Base-by-base conservation (phyloP, 2,888 invertebrate genomes). In the Trichacis sp. region DNA sequence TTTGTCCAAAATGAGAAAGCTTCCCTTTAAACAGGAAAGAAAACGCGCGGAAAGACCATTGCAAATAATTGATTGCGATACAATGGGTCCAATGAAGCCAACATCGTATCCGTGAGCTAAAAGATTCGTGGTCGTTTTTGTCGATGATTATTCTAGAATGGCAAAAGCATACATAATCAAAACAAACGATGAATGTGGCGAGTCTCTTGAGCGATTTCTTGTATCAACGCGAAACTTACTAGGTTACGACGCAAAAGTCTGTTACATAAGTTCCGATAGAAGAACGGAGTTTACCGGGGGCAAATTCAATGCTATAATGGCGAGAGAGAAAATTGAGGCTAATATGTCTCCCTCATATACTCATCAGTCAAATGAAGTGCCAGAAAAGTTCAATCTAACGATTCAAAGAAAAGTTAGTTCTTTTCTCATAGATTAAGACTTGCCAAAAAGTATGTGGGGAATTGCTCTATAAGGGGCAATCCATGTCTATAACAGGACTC, bases 251-350 rank as follows among this genome's bases (percentile, higher is more conserved):
- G 57, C 20, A 14, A 71, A 69, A 52, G 61, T 70, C 5, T 73
- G 69, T 40, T 72, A 70, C 36, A 47, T 72, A 15, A 54, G 66
- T 20, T 54, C 71, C 8, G 71, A 73, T 53, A 19, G 63, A 36
- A 70, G 55, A 12, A 69, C 47, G 3, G 67, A 73, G 30, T 48
- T 17, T 45, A 47, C 49, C 36, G 59, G 50, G 20, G 48, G 66
- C 50, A 36, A 42, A 56, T 43, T 61, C 59, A 49, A 24, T 24
- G 4, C 60, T 30, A 33, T 65, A 9, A 30, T 58, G 18, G 33
- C 45, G 14, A 45, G 11, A 43, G 56, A 61, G 30, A 47, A 55
- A 20, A 40, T 47, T 33, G 49, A 68, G 19, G 17, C 19, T 8
- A 46, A 58, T 1, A 14, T 14, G 8, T 33, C 24, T 15, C 52